Evolutionary conservation across 2,797 vertebrate genomes (phyloP).

Genomic region (Neostethus bicornis): DNA sequence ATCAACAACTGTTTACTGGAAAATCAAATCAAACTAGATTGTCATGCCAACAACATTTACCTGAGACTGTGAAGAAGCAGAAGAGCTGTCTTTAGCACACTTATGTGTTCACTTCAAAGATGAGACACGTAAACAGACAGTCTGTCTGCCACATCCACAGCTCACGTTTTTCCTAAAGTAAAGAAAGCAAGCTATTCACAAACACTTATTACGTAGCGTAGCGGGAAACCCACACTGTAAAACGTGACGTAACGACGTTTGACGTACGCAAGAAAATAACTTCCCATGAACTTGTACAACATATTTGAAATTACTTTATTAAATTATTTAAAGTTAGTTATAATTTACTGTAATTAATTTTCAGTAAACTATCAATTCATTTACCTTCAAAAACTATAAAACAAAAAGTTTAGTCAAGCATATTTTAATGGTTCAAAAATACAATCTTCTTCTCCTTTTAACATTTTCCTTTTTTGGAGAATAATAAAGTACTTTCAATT

Average conservation of each 20-base stretch:
- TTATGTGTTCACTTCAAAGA: background rate
- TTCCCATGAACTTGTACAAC: background rate
- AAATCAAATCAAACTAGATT: background rate
- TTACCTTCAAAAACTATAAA: no score
- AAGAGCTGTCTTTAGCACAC: slow-evolving; percentile 2
- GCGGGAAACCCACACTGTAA: fast-evolving
- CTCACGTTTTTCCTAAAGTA: slow-evolving; percentile 45
- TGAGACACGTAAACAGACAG: slow-evolving; percentile 54
- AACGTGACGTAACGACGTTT: background rate
- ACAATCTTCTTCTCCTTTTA: no score
- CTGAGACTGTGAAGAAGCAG: background rate
- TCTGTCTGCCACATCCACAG: slow-evolving; percentile 72
- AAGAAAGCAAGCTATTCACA: slow-evolving; percentile 26
- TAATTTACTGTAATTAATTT: no score
- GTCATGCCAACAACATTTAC: slow-evolving; percentile 28
- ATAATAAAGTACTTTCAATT: no score
- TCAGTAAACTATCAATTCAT: no score
- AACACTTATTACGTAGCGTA: slow-evolving; percentile 24
- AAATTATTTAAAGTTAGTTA: no score
- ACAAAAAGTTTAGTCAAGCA: no score
- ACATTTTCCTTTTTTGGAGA: no score
- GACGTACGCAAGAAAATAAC: slow-evolving; percentile 18
- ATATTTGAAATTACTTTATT: no score
- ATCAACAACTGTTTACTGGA: background rate
- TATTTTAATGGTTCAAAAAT: no score